A percentile compares a stretch with the other conserved stretches of the same genome.
phyloP scores from a whole-genome alignment of 2,888 invertebrate species.

The Temnothorax rugatulus region DNA sequence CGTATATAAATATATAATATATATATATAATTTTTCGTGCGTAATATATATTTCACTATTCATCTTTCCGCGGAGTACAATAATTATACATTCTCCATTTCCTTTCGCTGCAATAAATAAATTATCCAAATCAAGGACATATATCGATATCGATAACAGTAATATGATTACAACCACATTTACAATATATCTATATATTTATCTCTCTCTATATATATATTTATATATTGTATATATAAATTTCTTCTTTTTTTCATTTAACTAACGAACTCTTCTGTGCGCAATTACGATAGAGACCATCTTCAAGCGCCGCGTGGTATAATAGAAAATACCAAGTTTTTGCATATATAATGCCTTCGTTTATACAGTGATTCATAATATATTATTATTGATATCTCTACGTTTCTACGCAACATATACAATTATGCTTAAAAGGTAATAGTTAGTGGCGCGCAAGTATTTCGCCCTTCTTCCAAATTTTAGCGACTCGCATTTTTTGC shows the following conservation, averaged over 20 bases:
- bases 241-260: conserved; percentile 71
- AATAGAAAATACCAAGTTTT: conserved; percentile 77
- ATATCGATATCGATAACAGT: conserved; percentile 77
- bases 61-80: conserved; percentile 65
- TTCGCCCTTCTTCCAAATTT: conserved; percentile 63
- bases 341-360: conserved; percentile 84
- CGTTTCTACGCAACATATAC: conserved; percentile 81
- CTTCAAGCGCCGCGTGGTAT: conserved; percentile 73
- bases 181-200: conserved; percentile 76
- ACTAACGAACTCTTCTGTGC: conserved; percentile 76
- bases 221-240: conserved; percentile 66
- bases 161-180: conserved; percentile 81
- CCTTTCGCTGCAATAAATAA: conserved; percentile 82
- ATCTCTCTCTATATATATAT: conserved; percentile 64
- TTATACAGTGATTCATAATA: conserved; percentile 83
- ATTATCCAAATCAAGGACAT: conserved; percentile 82
- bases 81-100: conserved; percentile 71
- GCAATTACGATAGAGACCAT: conserved; percentile 69
- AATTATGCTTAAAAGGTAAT: conserved; percentile 82
- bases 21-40: conserved; percentile 72
- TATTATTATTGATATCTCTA: conserved; percentile 81
- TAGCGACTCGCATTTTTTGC: conserved; percentile 23
- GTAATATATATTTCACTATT: conserved; percentile 76
- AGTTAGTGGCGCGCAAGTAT: conserved; percentile 82
- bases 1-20: conserved; percentile 79